A percentile compares a stretch with the other conserved stretches of the same genome.
phyloP scores from a whole-genome alignment of 2,888 invertebrate genomes.

The Meiosimyza platycephala region DNA sequence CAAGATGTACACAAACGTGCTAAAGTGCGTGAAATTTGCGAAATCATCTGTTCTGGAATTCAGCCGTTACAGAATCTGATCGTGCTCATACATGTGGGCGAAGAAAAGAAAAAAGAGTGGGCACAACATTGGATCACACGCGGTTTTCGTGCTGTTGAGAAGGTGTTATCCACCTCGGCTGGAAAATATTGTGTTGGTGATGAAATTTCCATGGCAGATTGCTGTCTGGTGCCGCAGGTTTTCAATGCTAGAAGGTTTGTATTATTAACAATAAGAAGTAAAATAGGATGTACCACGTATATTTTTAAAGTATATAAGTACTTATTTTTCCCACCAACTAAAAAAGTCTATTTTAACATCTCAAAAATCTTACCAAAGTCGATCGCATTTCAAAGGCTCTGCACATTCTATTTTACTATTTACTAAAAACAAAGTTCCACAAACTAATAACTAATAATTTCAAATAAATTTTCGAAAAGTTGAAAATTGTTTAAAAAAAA shows the following conservation, averaged over 20 bases:
- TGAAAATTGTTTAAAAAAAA: no score
- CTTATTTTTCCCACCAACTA: no score
- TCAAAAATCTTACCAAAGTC: no score
- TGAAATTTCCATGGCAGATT: constrained; percentile 92
- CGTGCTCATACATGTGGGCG: constrained; percentile 87
- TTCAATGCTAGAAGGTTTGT: constrained; percentile 88
- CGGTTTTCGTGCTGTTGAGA: constrained; percentile 92
- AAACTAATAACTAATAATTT: no score
- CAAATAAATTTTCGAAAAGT: no score
- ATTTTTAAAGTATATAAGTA: no score
- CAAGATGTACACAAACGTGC: constrained; percentile 89
- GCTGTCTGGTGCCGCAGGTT: constrained; percentile 94
- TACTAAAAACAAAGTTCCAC: no score
- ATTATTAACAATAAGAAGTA: not conserved
- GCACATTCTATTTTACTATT: no score
- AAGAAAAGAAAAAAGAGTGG: constrained; percentile 93
- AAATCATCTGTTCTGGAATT: constrained; percentile 92
- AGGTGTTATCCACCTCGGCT: constrained; percentile 82
- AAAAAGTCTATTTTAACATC: no score
- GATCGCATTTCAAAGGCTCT: no score
- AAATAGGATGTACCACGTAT: not conserved
- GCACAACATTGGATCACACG: constrained; percentile 91
- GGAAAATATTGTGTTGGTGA: constrained; percentile 96
- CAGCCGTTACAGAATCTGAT: constrained; percentile 95
- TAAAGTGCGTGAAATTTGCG: constrained; percentile 92